Base-by-base conservation (phyloP, 2,797 vertebrate genomes). In the Pyrocephalus nanus region DNA sequence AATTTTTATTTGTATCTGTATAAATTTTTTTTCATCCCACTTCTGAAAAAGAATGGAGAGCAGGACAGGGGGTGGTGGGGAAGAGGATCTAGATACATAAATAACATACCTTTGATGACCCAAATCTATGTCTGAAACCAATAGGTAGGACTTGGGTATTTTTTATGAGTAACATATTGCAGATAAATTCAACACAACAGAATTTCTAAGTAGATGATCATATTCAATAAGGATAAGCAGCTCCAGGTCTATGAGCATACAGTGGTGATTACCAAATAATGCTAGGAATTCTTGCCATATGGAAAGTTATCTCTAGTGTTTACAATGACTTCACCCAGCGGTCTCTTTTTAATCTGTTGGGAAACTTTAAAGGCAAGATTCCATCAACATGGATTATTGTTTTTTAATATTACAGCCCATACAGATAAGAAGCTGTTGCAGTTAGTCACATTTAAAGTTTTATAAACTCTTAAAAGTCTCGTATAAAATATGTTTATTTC, bases 261-360 rank as follows among this genome's bases (percentile, higher is more conserved):
- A 69, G 34, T 55, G 16, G 54, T 93, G 86, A 89, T 91, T 84
- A 94, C 53, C 73, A 93, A 95, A 96, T 66, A 95, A 95, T 82
- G 42, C 47, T 85, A 92, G 76, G 76, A 90, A 90, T 86, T 89
- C 85, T 95, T 95, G 82, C 86, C 96, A 95, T 94, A 96, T 95
- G 96, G 95, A 88, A 95, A 95, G 48, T 70, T 84, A 85, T 70
- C 60, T 82, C 87, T 43, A 77, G 55, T 88, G 80, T 86, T 95
- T 93, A 77, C 65, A 84, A 77, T 78, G 34, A 75, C 61, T 95
- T 97, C 79, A 95, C 50, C 65, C 95, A 96, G 85, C 84, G 77
- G 13, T 78, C 57, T 79, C 34, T 88, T 95, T 90, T 79, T 77
- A 93, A 54, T 91, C 79, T 92, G 72, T 32, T 71, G 70, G 50